Evolutionary conservation across 2,888 invertebrate genomes (phyloP).

Genomic region (Arrhopalites spinosus): DNA sequence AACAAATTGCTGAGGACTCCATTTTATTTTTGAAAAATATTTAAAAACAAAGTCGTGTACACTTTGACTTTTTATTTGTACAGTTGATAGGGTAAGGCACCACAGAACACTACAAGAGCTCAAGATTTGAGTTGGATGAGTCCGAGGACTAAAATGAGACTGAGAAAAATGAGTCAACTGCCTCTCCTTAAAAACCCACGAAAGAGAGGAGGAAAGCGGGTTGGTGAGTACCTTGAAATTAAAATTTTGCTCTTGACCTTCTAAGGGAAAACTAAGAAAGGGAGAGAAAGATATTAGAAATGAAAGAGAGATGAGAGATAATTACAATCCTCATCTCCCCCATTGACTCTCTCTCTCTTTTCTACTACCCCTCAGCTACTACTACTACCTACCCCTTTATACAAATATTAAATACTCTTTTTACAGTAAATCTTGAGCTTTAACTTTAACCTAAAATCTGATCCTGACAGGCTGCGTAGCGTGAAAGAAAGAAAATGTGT

Average conservation of each 20-base stretch:
- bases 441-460: background rate
- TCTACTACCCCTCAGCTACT: background rate
- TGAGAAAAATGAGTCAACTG: constrained; percentile 12
- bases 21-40: constrained; percentile 4
- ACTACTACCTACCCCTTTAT: background rate
- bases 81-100: background rate
- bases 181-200: constrained; percentile 20
- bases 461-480: background rate
- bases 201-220: background rate
- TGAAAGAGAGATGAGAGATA: constrained; percentile 15
- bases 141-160: constrained; percentile 2
- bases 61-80: background rate
- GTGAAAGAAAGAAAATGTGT: background rate
- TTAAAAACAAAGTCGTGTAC: background rate
- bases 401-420: background rate
- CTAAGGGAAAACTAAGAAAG: constrained; percentile 13
- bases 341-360: background rate
- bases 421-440: background rate
- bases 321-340: too few relatives aligned
- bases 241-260: constrained; percentile 14
- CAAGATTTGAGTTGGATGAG: background rate
- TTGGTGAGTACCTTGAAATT: background rate
- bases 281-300: background rate
- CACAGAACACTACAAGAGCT: background rate
- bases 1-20: background rate